Conservation (phyloP, 2,797 vertebrate genomes). For the Pygocentrus nattereri region DNA sequence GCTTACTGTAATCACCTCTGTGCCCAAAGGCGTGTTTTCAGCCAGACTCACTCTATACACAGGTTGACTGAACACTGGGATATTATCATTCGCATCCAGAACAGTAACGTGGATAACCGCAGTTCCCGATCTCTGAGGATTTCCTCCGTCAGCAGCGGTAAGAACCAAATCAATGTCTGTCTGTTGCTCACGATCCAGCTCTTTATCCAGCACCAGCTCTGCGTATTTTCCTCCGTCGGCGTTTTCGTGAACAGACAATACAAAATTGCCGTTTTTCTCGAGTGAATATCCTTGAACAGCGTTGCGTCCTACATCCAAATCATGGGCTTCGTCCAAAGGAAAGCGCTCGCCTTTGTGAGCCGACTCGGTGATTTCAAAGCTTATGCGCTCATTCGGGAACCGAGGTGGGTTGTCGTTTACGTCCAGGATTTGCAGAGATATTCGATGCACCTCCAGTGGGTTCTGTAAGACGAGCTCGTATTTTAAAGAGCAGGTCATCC, state of each 20-base stretch:
- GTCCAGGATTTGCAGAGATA: conserved; percentile 75
- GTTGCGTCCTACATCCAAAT: conserved; percentile 71
- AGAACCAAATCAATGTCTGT: conserved; percentile 55
- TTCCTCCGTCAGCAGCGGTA: conserved; percentile 74
- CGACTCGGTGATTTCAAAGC: conserved; percentile 73
- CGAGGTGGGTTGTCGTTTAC: conserved; percentile 80
- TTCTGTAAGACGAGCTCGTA: conserved; percentile 80
- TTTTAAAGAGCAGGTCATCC: conserved; percentile 66
- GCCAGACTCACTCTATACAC: conserved; percentile 73
- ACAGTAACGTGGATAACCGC: conserved; percentile 73
- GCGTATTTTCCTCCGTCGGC: conserved; percentile 55
- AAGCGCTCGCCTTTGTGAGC: conserved; percentile 65
- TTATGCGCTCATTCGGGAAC: conserved; percentile 70
- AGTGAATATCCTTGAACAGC: conserved; percentile 70
- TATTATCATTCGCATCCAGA: conserved; percentile 81
- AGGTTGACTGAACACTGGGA: conserved; percentile 70
- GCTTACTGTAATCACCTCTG: conserved; percentile 69
- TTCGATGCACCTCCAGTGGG: conserved; percentile 75
- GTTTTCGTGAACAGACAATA: conserved; percentile 60
- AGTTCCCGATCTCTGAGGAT: conserved; percentile 73
- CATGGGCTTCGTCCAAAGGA: conserved; percentile 72
- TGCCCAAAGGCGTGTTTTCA: conserved; percentile 72
- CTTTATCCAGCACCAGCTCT: conserved; percentile 66
- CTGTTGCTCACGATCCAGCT: conserved; percentile 69
- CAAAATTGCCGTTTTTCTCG: conserved; percentile 62